Base-by-base conservation (phyloP, 2,113 vertebrate species). In the Dendrocopos noguchii region DNA sequence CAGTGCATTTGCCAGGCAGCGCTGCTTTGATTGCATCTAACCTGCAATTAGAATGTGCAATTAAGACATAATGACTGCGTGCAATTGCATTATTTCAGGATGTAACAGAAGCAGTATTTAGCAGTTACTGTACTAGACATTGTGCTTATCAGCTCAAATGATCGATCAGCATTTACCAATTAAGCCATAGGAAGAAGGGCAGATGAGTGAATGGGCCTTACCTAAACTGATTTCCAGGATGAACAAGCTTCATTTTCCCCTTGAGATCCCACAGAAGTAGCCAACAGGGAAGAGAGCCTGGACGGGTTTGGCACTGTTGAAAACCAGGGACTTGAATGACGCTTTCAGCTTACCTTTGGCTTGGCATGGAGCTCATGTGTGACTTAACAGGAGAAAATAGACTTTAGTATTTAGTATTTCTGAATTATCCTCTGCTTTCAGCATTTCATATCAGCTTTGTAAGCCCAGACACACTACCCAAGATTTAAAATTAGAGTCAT, bases 61-160 rank as follows among this genome's bases (percentile, higher is more conserved):
- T 97, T 95, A 95, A 86, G 84, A 83, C 65, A 89, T 89, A 92
- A 93, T 89, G 90, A 93, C 91, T 24, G 19, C 72, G 73, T 89
- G 72, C 88, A 95, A 95, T 92, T 93, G 93, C 88, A 96, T 95
- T 96, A 95, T 95, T 96, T 91, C 28, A 19, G 73, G 60, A 86
- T 70, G 59, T 74, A 93, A 90, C 59, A 76, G 73, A 14, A 91
- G 80, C 76, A 87, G 74, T 91, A 93, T 80, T 89, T 89, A 91
- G 81, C 33, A 80, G 70, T 53, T 75, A 52, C 59, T 86, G 59
- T 66, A 50, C 21, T 57, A 81, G 44, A 76, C 14, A 87, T 29
- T 18, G 46, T 10, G 56, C 29, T 77, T 47, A 74, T 80, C 77
- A 89, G 25, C 53, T 80, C 53, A 47, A 84, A 73, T 5, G 13